A percentile compares a stretch with the other conserved stretches of the same genome.
phyloP scores from a whole-genome alignment of 2,797 vertebrate genomes.

The Fundulus diaphanus region DNA sequence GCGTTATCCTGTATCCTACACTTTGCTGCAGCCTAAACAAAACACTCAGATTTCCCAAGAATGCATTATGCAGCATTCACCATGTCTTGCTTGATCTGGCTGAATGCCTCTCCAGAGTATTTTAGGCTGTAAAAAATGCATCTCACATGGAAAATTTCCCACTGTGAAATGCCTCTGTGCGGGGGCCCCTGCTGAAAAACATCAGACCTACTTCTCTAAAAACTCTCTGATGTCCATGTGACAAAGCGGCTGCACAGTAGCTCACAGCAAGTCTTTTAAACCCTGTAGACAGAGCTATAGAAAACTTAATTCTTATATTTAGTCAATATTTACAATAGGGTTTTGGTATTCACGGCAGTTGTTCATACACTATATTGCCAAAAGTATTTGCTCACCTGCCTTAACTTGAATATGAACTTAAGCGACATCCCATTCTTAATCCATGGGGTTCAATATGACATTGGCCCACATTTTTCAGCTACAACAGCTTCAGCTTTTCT shows the following conservation, averaged over 20 bases:
- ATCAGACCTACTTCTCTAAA: constrained; percentile 9
- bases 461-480: too few relatives aligned
- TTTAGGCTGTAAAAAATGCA: constrained; percentile 11
- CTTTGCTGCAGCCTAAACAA: constrained; percentile 1
- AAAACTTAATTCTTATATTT: neutral
- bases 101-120: constrained; percentile 9
- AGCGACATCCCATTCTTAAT: too few relatives aligned
- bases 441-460: too few relatives aligned
- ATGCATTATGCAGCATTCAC: neutral
- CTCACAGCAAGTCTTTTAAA: neutral
- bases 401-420: too few relatives aligned
- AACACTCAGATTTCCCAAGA: constrained; percentile 6
- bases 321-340: too few relatives aligned
- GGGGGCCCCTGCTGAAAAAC: constrained; percentile 1
- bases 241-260: neutral
- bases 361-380: too few relatives aligned
- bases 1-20: neutral
- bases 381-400: too few relatives aligned
- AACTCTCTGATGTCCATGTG: neutral
- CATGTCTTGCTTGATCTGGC: constrained; percentile 1
- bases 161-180: neutral
- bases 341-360: neutral
- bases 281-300: neutral
- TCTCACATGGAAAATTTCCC: constrained; percentile 7
- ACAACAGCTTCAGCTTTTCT: too few relatives aligned